These are phyloP conservation scores for Leguminivora glycinivorella DNA, from an alignment of 1,140 invertebrate species.

Conservation along the genomic window DNA sequence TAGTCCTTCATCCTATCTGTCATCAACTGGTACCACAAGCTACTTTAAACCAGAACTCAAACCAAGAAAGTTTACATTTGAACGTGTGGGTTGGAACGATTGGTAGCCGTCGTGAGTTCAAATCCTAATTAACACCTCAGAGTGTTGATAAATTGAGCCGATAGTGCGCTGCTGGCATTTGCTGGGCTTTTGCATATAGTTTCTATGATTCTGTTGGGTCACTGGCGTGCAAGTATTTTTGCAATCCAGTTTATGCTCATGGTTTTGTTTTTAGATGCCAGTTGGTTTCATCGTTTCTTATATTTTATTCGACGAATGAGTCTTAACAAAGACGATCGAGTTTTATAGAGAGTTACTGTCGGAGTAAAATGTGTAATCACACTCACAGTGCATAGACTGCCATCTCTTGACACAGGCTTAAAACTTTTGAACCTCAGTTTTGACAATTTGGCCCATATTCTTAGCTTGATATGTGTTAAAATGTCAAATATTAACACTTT, in stretches of 20 bases:
- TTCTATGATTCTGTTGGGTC: slow-evolving; percentile 16
- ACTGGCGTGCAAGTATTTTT: slow-evolving; percentile 13
- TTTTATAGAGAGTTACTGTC: too few relatives aligned
- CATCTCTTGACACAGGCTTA: too few relatives aligned
- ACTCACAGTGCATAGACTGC: too few relatives aligned
- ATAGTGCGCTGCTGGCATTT: slow-evolving; percentile 14
- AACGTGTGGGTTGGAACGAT: background rate
- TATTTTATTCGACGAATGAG: too few relatives aligned
- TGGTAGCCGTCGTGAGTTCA: slow-evolving; percentile 31
- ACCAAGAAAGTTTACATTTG: background rate
- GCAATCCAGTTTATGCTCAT: slow-evolving; percentile 8
- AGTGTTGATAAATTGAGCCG: slow-evolving; percentile 31
- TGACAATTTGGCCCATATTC: too few relatives aligned
- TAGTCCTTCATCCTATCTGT: slow-evolving; percentile 24
- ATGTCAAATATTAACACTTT: too few relatives aligned
- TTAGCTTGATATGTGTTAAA: too few relatives aligned
- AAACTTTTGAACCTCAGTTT: too few relatives aligned
- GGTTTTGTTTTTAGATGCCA: background rate
- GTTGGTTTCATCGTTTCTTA: background rate
- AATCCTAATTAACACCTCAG: slow-evolving; percentile 32
- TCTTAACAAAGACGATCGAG: too few relatives aligned
- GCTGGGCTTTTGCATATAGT: slow-evolving; percentile 17
- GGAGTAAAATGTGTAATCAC: too few relatives aligned
- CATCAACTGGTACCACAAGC: background rate
- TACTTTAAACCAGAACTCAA: background rate